Percentiles rank a stretch among this genome's conserved stretches.
Conservation (phyloP, 2,888 invertebrate genomes). For the Lobophora halterata region DNA sequence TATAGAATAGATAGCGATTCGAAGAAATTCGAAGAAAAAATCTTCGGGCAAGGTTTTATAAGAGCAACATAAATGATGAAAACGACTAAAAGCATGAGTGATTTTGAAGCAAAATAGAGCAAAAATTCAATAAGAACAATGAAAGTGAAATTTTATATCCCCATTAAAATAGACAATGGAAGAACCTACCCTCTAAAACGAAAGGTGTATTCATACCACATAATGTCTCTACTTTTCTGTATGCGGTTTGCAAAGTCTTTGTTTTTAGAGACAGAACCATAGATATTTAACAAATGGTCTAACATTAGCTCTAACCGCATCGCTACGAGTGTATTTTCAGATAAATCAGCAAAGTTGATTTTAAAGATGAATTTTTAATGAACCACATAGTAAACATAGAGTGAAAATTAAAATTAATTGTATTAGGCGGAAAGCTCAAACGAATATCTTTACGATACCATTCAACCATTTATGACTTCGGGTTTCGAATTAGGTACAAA, state of each 20-base stretch:
- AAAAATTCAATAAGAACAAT: constrained; percentile 14
- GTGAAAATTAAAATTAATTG: too few species aligned
- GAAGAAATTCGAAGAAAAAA: too few species aligned
- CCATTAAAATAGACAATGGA: constrained; percentile 61
- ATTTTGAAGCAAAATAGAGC: background rate
- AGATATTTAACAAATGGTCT: constrained; percentile 18
- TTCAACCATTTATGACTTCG: too few species aligned
- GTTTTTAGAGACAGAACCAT: constrained; percentile 6
- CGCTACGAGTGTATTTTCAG: constrained; percentile 12
- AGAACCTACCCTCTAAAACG: constrained; percentile 45
- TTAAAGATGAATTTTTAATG: too few species aligned
- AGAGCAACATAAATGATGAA: background rate
- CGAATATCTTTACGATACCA: too few species aligned
- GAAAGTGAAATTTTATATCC: constrained; percentile 50
- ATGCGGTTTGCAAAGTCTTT: constrained; percentile 13
- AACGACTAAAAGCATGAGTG: background rate
- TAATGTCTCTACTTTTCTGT: constrained; percentile 17
- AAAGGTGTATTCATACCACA: constrained; percentile 29
- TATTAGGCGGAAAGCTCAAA: too few species aligned
- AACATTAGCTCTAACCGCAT: constrained; percentile 16
- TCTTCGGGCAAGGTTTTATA: too few species aligned
- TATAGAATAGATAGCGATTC: too few species aligned
- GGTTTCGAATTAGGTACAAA: too few species aligned
- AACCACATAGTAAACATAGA: too few species aligned
- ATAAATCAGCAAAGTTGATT: constrained; percentile 7